Percentiles rank a stretch among this genome's conserved stretches.
Evolutionary conservation across 2,113 vertebrate genomes (phyloP).

Genomic region (Riparia riparia): DNA sequence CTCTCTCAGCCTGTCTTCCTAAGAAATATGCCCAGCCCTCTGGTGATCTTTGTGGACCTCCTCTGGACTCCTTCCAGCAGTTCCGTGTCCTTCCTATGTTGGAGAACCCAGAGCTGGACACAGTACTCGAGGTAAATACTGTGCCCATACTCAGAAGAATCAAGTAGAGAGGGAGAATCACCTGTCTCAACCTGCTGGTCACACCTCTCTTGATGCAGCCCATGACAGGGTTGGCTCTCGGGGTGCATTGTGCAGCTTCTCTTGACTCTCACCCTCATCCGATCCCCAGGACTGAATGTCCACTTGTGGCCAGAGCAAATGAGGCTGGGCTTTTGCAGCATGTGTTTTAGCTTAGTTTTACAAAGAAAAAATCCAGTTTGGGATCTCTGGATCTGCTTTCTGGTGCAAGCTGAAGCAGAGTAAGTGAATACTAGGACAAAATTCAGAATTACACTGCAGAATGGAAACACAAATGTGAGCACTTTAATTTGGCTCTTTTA

Average conservation of each 20-base stretch:
- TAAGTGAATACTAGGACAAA: fast-evolving
- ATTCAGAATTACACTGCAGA: not conserved
- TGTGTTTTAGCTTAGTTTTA: not conserved
- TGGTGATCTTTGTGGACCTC: not conserved
- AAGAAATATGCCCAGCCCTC: not conserved
- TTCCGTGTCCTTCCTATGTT: not conserved
- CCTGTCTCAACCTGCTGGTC: not conserved
- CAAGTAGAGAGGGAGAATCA: not conserved
- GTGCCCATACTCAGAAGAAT: not conserved
- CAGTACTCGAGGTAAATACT: not conserved
- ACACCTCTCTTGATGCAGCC: not conserved
- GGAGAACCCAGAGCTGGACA: not conserved
- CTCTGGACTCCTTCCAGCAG: fast-evolving
- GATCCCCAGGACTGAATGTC: not conserved
- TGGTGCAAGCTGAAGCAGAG: not conserved
- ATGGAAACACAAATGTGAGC: not conserved
- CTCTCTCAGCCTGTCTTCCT: not conserved
- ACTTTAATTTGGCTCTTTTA: not conserved
- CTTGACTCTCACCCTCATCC: not conserved
- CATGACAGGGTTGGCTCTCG: not conserved
- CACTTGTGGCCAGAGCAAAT: not conserved
- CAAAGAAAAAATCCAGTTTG: not conserved
- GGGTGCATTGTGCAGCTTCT: not conserved
- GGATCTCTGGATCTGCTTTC: not conserved
- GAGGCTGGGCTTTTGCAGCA: not conserved